Evolutionary conservation across 2,113 vertebrate genomes (phyloP), one percentile per base, ranked within the genome.

Genomic region (Pithys albifrons): DNA sequence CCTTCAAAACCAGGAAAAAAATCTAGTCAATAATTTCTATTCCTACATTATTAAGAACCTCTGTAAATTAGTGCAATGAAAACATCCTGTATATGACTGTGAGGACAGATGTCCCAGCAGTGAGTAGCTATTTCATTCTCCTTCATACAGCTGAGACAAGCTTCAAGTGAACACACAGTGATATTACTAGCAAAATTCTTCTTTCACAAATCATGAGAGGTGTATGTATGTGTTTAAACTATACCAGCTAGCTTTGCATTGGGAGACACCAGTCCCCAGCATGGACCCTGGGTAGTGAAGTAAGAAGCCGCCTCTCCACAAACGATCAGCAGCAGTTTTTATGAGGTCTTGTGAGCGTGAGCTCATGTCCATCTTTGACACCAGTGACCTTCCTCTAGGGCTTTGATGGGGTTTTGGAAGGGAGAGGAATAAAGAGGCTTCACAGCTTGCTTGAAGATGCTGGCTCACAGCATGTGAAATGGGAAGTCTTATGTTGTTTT

Each of bases 331-430:
- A 64, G 54, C 27, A 58, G 7, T 12, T 71, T 15, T 10, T 20
- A 55, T 8, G 22, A 24, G 33, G 8, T 39, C 14, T 59, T 67
- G 6, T 0, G 0, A 77, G 35, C 12, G 20, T 72, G 24, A 80
- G 19, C 29, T 91, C 69, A 5, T 18, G 17, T 25, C 51, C 14
- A 3, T 23, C n/a, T 74, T 37, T 69, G 80, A 58, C 20, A 43
- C 25, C 49, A 61, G 9, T 14, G 67, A 58, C 35, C 27, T 73
- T 19, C 15, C 37, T 67, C 24, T 31, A 66, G 35, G 23, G 29
- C 16, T 81, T 83, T 80, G 31, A 20, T 59, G 43, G 19, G 9
- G 7, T 77, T 86, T 85, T 39, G 27, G 35, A 91, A 74, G 15
- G 11, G 22, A 85, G 24, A 29, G 5, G 29, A 64, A 19, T 25